Evolutionary conservation across 2,113 vertebrate species (phyloP).

Genomic region (Chauna torquata): DNA sequence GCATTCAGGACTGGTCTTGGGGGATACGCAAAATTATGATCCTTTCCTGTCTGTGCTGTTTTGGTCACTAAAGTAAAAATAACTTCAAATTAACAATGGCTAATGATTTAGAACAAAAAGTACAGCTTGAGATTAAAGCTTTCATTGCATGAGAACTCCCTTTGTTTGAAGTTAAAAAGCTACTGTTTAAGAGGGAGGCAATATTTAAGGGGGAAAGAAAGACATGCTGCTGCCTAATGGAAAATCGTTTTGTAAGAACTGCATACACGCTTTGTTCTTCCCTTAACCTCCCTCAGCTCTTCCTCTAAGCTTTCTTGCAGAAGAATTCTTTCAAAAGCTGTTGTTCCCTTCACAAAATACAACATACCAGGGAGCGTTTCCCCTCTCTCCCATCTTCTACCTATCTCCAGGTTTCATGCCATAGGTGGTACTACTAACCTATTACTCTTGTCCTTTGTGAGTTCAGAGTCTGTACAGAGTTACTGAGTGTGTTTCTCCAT

Average conservation of each 20-base stretch:
- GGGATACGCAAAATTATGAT: background rate
- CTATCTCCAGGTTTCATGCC: background rate
- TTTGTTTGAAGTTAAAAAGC: background rate
- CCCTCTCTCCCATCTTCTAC: background rate
- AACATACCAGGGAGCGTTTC: accelerated
- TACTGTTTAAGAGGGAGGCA: background rate
- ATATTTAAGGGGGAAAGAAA: background rate
- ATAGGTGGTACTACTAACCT: background rate
- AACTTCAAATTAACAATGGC: constrained; percentile 6
- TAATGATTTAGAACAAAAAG: background rate
- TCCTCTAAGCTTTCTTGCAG: background rate
- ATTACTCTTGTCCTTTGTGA: background rate
- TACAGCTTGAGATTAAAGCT: background rate
- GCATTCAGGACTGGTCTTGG: background rate
- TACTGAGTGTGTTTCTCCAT: background rate
- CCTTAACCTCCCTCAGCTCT: background rate
- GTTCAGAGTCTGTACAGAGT: background rate
- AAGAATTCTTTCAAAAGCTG: background rate
- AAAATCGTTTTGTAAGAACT: background rate
- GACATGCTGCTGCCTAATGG: background rate
- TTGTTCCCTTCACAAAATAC: background rate
- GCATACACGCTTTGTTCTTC: background rate
- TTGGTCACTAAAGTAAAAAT: constrained; percentile 33
- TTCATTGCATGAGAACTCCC: background rate
- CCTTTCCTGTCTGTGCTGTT: constrained; percentile 6